These are phyloP conservation scores for Rhadina sibilatrix DNA, from an alignment of 2,113 vertebrate genomes.

Conservation along the genomic window DNA sequence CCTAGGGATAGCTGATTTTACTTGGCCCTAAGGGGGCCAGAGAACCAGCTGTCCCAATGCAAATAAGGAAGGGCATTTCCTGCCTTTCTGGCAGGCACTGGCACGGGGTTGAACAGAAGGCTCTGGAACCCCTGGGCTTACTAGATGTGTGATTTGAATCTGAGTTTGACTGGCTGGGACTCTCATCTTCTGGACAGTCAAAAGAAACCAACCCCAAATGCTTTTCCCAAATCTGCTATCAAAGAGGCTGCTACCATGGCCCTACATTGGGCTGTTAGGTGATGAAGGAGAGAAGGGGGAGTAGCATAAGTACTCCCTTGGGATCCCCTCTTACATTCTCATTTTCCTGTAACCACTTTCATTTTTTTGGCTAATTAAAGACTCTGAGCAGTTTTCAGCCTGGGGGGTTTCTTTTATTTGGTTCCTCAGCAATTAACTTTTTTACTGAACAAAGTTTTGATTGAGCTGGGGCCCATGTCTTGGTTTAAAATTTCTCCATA, in stretches of 20 bases:
- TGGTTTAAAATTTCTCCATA: not conserved
- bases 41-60: not conserved
- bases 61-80: not conserved
- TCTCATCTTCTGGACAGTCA: not conserved
- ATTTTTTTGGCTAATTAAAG: slow-evolving; percentile 77
- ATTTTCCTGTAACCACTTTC: slow-evolving; percentile 67
- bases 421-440: slow-evolving; percentile 76
- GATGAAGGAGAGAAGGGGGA: slow-evolving; percentile 9
- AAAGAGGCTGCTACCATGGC: not conserved
- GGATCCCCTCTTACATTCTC: slow-evolving; percentile 58
- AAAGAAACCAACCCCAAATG: not conserved
- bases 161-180: not conserved
- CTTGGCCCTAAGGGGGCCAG: not conserved
- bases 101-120: rapidly evolving
- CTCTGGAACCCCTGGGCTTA: not conserved
- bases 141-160: not conserved
- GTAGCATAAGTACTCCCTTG: not conserved
- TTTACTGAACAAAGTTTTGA: slow-evolving; percentile 73
- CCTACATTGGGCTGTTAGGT: slow-evolving; percentile 26
- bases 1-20: not conserved
- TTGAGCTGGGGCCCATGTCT: slow-evolving; percentile 43
- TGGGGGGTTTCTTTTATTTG: slow-evolving; percentile 77
- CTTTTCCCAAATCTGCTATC: not conserved
- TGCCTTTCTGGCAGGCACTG: not conserved
- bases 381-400: slow-evolving; percentile 70